phyloP scores from a whole-genome alignment of 2,888 invertebrate species.

The Hirtodrosophila cameraria region DNA sequence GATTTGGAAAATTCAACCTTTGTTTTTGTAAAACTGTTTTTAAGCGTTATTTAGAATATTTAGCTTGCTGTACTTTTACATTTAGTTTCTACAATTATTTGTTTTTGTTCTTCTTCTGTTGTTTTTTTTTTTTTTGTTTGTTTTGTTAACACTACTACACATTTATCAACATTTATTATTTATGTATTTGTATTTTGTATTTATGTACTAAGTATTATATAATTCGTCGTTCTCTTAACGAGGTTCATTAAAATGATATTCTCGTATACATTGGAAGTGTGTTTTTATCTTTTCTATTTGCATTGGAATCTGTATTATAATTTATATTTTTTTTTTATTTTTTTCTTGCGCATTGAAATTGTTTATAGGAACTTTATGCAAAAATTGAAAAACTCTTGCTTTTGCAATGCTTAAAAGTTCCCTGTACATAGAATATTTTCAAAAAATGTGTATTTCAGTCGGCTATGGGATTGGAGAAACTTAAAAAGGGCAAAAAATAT shows the following conservation, averaged over 20 bases:
- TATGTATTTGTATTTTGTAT: conserved; percentile 36
- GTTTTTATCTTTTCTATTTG: no score
- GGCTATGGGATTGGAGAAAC: conserved; percentile 12
- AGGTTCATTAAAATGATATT: conserved; percentile 29
- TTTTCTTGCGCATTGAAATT: conserved; percentile 37
- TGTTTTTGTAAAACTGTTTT: conserved; percentile 39
- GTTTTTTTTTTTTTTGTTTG: conserved; percentile 23
- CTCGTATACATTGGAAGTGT: conserved; percentile 72
- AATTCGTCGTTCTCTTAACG: conserved; percentile 24
- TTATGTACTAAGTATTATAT: conserved; percentile 40
- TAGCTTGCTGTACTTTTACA: conserved; percentile 52
- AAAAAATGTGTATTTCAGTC: conserved; percentile 26
- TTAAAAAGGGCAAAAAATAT: conserved; percentile 8
- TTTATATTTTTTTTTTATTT: conserved; percentile 8
- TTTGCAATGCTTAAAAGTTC: conserved; percentile 23
- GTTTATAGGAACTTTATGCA: conserved; percentile 64
- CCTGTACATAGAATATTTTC: conserved; percentile 12
- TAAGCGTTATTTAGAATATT: conserved; percentile 58
- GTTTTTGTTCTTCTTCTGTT: conserved; percentile 19
- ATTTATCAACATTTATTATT: conserved; percentile 76
- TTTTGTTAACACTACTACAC: conserved; percentile 76
- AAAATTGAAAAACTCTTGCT: conserved; percentile 29
- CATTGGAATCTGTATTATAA: no score
- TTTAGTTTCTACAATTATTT: conserved; percentile 40
- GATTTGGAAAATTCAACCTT: conserved; percentile 16